Percentiles rank a stretch among this genome's conserved stretches.
phyloP scores from a whole-genome alignment of 2,113 vertebrate genomes.

The Mus spicilegus region DNA sequence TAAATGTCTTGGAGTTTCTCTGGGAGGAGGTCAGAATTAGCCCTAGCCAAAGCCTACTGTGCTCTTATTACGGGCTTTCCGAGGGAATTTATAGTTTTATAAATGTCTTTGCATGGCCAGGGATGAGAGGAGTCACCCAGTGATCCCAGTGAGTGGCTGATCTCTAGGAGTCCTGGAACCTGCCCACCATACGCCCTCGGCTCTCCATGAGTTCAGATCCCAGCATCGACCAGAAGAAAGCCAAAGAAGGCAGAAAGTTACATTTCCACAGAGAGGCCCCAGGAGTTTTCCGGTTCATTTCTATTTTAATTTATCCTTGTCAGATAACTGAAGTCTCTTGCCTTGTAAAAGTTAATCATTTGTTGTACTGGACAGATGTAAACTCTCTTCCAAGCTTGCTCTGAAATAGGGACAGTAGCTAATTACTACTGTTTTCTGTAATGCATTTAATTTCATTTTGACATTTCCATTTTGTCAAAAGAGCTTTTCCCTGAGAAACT shows the following conservation, averaged over 20 bases:
- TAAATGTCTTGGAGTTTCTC: not conserved
- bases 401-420: slow-evolving; percentile 3
- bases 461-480: slow-evolving; percentile 54
- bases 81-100: not conserved
- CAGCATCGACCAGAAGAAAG: not conserved
- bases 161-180: not conserved
- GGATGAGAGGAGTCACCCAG: not conserved
- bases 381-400: not conserved
- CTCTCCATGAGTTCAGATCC: not conserved
- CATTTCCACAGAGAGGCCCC: not conserved
- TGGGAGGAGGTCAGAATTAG: not conserved
- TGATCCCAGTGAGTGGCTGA: not conserved
- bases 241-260: not conserved
- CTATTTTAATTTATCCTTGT: not conserved
- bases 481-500: not conserved
- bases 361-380: not conserved
- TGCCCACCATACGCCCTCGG: not conserved
- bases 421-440: slow-evolving; percentile 2
- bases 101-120: not conserved
- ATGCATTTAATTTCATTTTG: slow-evolving; percentile 45
- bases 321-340: not conserved
- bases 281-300: not conserved
- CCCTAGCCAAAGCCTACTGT: not conserved
- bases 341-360: not conserved
- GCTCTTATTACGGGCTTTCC: not conserved